Conservation (phyloP, 2,888 invertebrate species). For the Notocelia uddmanniana region DNA sequence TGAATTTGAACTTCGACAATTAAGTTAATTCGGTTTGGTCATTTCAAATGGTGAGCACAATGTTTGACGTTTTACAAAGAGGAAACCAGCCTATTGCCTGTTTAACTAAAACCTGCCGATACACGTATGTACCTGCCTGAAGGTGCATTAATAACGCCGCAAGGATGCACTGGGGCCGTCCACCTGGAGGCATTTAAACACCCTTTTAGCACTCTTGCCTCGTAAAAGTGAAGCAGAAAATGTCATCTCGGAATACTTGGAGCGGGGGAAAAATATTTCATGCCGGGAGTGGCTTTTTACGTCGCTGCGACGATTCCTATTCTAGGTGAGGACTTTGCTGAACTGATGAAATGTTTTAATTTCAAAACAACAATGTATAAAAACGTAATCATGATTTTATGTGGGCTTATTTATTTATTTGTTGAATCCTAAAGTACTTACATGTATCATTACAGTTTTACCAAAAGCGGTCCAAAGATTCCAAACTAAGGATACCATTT, state of each 20-base stretch:
- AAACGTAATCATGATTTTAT: too few relatives aligned
- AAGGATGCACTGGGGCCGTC: constrained; percentile 35
- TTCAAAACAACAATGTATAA: background rate
- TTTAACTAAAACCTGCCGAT: background rate
- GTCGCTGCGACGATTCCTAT: background rate
- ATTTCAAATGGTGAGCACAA: background rate
- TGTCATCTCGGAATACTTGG: constrained; percentile 36
- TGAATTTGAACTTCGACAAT: too few relatives aligned
- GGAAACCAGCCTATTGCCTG: background rate
- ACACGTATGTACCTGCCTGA: background rate
- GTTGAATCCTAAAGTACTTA: too few relatives aligned
- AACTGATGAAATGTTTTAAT: constrained; percentile 1
- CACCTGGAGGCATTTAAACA: constrained; percentile 39
- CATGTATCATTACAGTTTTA: too few relatives aligned
- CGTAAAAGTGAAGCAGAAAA: constrained; percentile 38
- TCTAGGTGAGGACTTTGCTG: background rate
- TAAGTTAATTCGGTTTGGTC: background rate
- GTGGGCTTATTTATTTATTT: too few relatives aligned
- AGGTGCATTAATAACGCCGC: constrained; percentile 21
- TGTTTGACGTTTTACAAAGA: background rate
- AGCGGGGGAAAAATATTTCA: constrained; percentile 22
- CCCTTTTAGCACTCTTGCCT: constrained; percentile 34
- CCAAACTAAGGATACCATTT: too few relatives aligned
- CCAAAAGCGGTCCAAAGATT: too few relatives aligned
- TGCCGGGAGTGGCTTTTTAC: constrained; percentile 13